Evolutionary conservation across 1,140 invertebrate species (phyloP).

Genomic region (Neodiprion virginianus): DNA sequence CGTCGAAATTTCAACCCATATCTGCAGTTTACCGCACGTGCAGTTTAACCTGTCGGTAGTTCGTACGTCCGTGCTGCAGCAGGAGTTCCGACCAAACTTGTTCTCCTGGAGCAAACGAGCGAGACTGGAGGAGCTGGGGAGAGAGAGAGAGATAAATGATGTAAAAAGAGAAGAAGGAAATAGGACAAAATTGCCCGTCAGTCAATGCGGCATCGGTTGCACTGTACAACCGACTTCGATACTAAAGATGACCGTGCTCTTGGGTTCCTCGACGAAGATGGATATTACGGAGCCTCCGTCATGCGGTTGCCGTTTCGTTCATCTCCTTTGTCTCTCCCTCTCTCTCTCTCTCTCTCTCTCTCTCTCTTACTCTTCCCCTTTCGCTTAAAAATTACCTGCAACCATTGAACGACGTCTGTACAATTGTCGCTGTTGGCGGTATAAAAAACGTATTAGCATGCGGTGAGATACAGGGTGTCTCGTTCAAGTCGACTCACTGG

Average conservation of each 20-base stretch:
- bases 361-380: constrained; percentile 11
- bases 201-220: constrained; percentile 30
- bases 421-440: too few species aligned
- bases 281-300: not conserved
- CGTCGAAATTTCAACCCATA: too few species aligned
- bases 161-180: constrained; percentile 1
- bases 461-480: too few species aligned
- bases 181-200: constrained; percentile 38
- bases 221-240: not conserved
- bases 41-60: too few species aligned
- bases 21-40: too few species aligned
- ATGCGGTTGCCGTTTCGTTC: not conserved
- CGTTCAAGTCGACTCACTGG: too few species aligned
- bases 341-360: constrained; percentile 5
- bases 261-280: not conserved
- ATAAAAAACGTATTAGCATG: too few species aligned
- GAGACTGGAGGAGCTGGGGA: not conserved
- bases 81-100: constrained; percentile 37
- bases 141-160: not conserved
- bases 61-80: not conserved
- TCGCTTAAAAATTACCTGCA: constrained; percentile 17
- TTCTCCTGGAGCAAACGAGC: constrained; percentile 15
- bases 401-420: not conserved
- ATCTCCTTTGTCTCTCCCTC: not conserved
- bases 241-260: not conserved